phyloP scores from a whole-genome alignment of 35 echinoderm and acorn worm species.

The Eucidaris tribuloides region DNA sequence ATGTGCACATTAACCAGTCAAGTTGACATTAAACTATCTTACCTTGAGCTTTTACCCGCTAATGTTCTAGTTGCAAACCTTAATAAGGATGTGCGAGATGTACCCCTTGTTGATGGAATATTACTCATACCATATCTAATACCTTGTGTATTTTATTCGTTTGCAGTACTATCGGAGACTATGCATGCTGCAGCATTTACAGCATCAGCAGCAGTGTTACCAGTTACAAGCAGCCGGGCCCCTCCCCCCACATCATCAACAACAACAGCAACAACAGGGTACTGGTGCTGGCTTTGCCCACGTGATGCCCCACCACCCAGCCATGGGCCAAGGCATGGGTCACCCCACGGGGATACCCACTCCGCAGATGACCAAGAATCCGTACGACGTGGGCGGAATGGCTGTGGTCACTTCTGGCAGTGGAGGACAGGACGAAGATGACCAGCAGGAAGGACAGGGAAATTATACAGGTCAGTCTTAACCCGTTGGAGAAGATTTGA shows the following conservation, averaged over 20 bases:
- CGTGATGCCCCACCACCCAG: background rate
- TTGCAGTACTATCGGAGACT: slow-evolving; percentile 15
- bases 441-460: background rate
- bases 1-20: too few species aligned
- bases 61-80: too few species aligned
- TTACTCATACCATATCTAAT: too few species aligned
- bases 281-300: background rate
- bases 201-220: slow-evolving; percentile 18
- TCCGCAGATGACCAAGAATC: background rate
- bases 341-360: too few species aligned
- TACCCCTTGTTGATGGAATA: too few species aligned
- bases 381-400: background rate
- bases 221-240: background rate
- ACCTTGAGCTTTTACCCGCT: too few species aligned
- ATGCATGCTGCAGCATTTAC: background rate
- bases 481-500: too few species aligned
- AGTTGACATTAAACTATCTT: too few species aligned
- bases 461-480: background rate
- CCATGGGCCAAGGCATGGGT: too few species aligned
- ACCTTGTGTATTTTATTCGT: too few species aligned
- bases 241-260: background rate
- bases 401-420: background rate
- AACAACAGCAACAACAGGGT: background rate
- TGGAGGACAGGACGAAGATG: background rate
- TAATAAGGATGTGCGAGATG: too few species aligned